Evolutionary conservation across 2,888 invertebrate genomes (phyloP), one percentile per base, ranked within the genome.

Genomic region (Timema podura): DNA sequence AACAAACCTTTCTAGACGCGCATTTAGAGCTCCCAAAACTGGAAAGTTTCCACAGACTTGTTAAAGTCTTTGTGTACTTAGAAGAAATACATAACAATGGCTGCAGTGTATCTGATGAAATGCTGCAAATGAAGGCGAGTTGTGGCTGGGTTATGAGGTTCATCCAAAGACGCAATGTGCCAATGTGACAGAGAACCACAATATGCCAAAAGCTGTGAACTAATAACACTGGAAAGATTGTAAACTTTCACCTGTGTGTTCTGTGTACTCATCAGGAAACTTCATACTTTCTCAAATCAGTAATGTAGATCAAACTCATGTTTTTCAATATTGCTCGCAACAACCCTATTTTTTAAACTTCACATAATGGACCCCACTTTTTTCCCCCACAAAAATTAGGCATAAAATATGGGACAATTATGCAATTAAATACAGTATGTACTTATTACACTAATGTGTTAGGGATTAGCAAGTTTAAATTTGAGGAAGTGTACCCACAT

Each of bases 31-130:
- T n/a, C n/a, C n/a, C n/a, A n/a, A n/a, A n/a, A n/a, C n/a, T n/a
- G 54, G 54, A 9, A 54, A 54, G 16, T 54, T 54, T 54, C 7
- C 54, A 54, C 7, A 8, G 54, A 54, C n/a, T 2, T 6, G 54
- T 15, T 5, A 13, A 54, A 54, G 5, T 54, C 8, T 6, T 54
- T 9, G n/a, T 7, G 54, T 54, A 54, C 54, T 1, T 54, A 7
- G 7, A 54, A 13, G 54, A 54, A 54, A 7, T 54, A 54, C 54
- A 16, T 15, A 54, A 54, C 54, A 54, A 54, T 54, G 54, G 54
- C 16, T 54, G n/a, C 11, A 6, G 3, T 54, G 54, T 54, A 6
- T 13, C 54, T 15, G n/a, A 54, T 13, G n/a, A 54, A 54, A 54
- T 54, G 54, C n/a, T 54, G 2, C 10, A 54, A 9, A 16, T 54